Percentiles rank a stretch among this genome's conserved stretches.
phyloP scores from a whole-genome alignment of 2,797 vertebrate genomes.

The Myioborus melanocephalus region DNA sequence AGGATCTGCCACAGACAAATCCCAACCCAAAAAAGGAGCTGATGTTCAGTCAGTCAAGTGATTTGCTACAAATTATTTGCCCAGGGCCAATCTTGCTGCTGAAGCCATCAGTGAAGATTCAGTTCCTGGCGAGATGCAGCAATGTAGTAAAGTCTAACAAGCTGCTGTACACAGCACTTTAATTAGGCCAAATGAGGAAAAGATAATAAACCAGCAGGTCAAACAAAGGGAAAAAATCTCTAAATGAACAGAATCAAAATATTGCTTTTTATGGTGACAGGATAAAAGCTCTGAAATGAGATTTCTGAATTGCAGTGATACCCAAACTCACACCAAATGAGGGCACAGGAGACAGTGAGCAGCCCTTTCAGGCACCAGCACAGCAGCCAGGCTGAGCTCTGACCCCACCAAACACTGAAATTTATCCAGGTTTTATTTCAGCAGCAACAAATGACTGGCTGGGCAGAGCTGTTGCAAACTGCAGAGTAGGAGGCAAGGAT shows the following conservation, averaged over 20 bases:
- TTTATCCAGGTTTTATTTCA: neutral
- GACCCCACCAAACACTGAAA: rapidly evolving
- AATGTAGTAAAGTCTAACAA: neutral
- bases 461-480: neutral
- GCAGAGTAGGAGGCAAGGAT: neutral
- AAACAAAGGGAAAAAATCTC: neutral
- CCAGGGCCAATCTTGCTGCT: conserved; percentile 27
- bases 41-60: neutral
- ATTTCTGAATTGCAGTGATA: neutral
- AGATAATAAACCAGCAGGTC: conserved; percentile 42
- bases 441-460: conserved; percentile 15
- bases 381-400: neutral
- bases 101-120: neutral
- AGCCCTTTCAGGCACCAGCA: neutral
- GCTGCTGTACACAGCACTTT: conserved; percentile 44
- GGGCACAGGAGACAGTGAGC: neutral
- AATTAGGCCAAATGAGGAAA: conserved; percentile 61
- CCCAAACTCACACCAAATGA: neutral
- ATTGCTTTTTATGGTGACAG: neutral
- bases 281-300: neutral
- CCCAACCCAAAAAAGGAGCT: neutral
- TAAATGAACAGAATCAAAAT: neutral
- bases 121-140: neutral
- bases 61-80: conserved; percentile 41
- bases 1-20: neutral